Base-by-base conservation (phyloP, 2,113 vertebrate species). In the Sinocyclocheilus grahami region DNA sequence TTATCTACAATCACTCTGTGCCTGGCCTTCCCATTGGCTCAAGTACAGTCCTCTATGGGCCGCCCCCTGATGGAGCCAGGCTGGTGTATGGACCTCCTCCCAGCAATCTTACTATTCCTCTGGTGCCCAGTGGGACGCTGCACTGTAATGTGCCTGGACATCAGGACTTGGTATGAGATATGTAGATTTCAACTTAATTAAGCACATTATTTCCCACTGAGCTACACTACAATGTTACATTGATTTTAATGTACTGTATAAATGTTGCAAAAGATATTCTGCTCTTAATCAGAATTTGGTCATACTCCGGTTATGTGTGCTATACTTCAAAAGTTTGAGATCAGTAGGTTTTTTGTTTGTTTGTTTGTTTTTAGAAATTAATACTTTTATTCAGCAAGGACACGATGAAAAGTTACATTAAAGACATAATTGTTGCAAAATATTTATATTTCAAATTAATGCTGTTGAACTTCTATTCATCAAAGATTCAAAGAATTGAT, bases 61-160 rank as follows among this genome's bases (percentile, higher is more conserved):
- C 95, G 0, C 92, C 95, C 78, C 95, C 95, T 30, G 24, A 87
- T 53, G 95, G 95, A 5, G 87, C 91, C 30, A 95, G 94, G 13
- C 84, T 93, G 3, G 65, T 96, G 7, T 94, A 55, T 53, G 95
- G 95, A 1, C 94, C 95, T 86, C 92, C 94, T 18, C 94, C 95
- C 67, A 82, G 92, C 2, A 90, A 76, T 89, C 90, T 95, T 79
- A 87, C 93, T 0, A 30, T 95, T n/a, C 95, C 96, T 0, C 87
- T 96, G 22, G 5, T 95, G 60, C 95, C 96, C 7, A 1, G 91
- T 14, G 95, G 94, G 5, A 86, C 94, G 16, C 95, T 97, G 67
- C 95, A 95, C 79, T 97, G 96, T 92, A 97, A 95, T 0, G 91
- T 97, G 18, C 95, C 94, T 0, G 93, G 92, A 0, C 96, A 97